These are phyloP conservation scores for Clarias macrocephalus DNA, from an alignment of 2,113 vertebrate species.

Conservation along the genomic window DNA sequence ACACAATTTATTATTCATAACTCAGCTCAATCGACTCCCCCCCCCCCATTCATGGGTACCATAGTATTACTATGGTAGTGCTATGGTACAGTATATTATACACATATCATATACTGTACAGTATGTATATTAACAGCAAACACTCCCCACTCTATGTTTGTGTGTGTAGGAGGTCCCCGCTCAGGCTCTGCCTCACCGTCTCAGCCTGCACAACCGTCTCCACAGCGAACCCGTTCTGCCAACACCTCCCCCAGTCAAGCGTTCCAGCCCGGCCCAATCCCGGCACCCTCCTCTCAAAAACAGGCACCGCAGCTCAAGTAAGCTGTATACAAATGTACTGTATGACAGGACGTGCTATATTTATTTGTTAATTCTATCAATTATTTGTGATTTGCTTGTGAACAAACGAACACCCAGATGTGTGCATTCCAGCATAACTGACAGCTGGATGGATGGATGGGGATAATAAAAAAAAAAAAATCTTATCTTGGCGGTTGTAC, in stretches of 20 bases:
- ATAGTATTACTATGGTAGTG: no score
- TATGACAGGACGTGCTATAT: background rate
- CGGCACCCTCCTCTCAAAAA: conserved; percentile 76
- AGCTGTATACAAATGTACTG: conserved; percentile 43
- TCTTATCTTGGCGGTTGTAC: background rate
- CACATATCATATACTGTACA: no score
- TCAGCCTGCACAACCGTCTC: conserved; percentile 87
- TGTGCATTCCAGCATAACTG: background rate
- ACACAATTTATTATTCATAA: no score
- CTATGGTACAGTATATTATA: no score
- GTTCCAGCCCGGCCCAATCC: conserved; percentile 79
- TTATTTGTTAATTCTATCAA: background rate
- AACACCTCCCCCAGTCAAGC: conserved; percentile 85
- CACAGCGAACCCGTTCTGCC: conserved; percentile 85
- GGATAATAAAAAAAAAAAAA: background rate
- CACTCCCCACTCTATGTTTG: conserved; percentile 22
- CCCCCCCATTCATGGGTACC: no score
- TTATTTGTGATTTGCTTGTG: no score
- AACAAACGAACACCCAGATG: background rate
- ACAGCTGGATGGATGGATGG: background rate
- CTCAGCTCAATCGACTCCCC: no score
- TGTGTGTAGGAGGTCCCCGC: conserved; percentile 77
- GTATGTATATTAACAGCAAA: background rate
- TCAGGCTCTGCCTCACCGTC: conserved; percentile 83
- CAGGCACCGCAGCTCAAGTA: conserved; percentile 88